Evolutionary conservation across 2,113 vertebrate genomes (phyloP).

Genomic region (Takifugu flavidus): DNA sequence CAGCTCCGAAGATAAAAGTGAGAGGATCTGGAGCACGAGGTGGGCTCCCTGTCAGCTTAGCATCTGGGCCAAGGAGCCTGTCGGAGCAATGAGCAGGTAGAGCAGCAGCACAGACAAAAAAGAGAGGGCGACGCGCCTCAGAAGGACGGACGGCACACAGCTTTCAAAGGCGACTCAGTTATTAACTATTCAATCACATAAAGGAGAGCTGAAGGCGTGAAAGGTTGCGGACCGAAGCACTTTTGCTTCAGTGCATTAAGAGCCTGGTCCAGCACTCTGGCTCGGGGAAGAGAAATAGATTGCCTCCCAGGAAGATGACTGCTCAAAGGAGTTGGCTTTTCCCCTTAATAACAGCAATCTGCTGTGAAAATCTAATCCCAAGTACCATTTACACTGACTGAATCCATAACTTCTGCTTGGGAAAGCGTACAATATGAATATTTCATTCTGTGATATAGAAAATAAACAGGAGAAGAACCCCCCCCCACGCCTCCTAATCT

Average conservation of each 20-base stretch:
- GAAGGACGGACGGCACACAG: constrained; percentile 46
- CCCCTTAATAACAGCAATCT: constrained; percentile 79
- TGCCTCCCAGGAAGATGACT: constrained; percentile 78
- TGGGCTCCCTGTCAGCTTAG: constrained; percentile 50
- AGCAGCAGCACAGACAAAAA: constrained; percentile 64
- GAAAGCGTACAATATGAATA: constrained; percentile 78
- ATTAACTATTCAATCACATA: constrained; percentile 82
- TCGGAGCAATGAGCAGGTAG: constrained; percentile 59
- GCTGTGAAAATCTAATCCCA: constrained; percentile 80
- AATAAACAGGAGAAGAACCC: constrained; percentile 68
- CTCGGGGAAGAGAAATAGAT: constrained; percentile 76
- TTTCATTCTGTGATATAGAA: constrained; percentile 76
- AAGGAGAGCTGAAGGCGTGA: constrained; percentile 77
- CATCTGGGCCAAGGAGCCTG: constrained; percentile 54
- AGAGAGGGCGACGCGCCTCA: constrained; percentile 53
- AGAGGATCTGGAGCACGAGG: constrained; percentile 35
- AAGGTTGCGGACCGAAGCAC: constrained; percentile 80
- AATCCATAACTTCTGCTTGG: constrained; percentile 79
- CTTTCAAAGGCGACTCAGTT: constrained; percentile 77
- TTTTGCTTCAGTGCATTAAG: constrained; percentile 82
- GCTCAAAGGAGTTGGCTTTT: constrained; percentile 62
- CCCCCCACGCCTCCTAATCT: constrained; percentile 44
- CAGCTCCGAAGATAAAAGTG: constrained; percentile 52
- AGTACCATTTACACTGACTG: constrained; percentile 77
- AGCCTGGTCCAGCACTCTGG: constrained; percentile 70